Evolutionary conservation across 2,888 invertebrate genomes (phyloP).

Genomic region (Coelogynopora nodosa): DNA sequence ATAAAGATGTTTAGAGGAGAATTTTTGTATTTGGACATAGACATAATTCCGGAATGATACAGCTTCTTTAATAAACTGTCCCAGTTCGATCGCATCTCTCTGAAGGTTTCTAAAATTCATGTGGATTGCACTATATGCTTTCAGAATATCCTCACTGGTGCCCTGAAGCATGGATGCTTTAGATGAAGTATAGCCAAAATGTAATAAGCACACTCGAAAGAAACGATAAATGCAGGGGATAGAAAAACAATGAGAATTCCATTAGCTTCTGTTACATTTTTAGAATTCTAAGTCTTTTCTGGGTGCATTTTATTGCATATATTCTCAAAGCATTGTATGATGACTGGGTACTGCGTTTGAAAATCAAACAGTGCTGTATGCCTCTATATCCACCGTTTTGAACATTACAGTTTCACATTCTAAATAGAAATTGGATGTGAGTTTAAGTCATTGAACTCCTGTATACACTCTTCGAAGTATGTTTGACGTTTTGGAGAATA

Average conservation of each 20-base stretch:
- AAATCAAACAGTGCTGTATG: constrained; percentile 3
- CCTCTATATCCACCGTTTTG: neutral
- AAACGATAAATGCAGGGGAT: neutral
- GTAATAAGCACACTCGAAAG: neutral
- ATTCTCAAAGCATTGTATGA: no score
- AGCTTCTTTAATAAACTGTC: neutral
- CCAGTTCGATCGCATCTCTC: neutral
- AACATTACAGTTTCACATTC: neutral
- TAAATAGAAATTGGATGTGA: constrained; percentile 5
- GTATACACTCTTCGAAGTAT: constrained; percentile 8
- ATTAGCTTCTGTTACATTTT: constrained; percentile 14
- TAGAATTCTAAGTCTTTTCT: neutral
- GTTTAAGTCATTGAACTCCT: neutral
- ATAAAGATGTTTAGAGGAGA: neutral
- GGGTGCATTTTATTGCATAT: neutral
- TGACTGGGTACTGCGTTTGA: neutral
- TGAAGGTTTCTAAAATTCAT: neutral
- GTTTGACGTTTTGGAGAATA: neutral
- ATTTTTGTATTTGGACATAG: neutral
- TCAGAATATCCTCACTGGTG: constrained; percentile 24
- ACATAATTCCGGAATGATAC: constrained; percentile 1
- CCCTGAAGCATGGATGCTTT: constrained; percentile 2
- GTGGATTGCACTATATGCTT: constrained; percentile 3
- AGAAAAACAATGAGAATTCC: no score
- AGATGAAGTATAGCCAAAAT: constrained; percentile 21